phyloP scores from a whole-genome alignment of 2,113 vertebrate species.

The Zingel zingel region DNA sequence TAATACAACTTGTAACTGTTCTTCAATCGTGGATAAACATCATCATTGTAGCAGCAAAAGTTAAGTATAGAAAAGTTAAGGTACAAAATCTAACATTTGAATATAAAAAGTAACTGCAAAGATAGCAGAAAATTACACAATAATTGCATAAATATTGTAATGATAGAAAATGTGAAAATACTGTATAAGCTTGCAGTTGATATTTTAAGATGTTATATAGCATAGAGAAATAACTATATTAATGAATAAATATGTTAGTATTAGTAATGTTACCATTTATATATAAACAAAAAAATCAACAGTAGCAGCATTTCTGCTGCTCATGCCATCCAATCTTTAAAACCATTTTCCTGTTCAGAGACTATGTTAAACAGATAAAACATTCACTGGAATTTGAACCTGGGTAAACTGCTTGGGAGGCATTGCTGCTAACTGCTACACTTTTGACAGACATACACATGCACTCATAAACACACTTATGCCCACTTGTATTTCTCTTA shows the following conservation, averaged over 20 bases:
- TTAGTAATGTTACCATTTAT: not conserved
- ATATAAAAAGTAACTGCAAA: not conserved
- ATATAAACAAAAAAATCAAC: not conserved
- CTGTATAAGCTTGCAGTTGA: not conserved
- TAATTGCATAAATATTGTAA: not conserved
- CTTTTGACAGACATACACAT: not conserved
- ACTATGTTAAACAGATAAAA: not conserved
- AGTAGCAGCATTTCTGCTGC: not conserved
- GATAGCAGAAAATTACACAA: not conserved
- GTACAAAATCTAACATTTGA: not conserved
- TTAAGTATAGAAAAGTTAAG: not conserved
- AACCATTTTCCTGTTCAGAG: not conserved
- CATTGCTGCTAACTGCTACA: not conserved
- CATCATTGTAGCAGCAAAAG: not conserved
- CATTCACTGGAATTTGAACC: not conserved
- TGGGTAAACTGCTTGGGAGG: not conserved
- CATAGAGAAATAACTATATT: not conserved
- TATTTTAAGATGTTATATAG: not conserved
- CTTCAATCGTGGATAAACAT: not conserved
- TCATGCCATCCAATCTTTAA: not conserved
- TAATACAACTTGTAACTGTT: not conserved
- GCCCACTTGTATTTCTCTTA: constrained; percentile 55
- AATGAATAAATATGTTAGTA: not conserved
- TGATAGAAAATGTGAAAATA: not conserved
- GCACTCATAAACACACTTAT: constrained; percentile 2